Evolutionary conservation across 2,113 vertebrate species (phyloP), one percentile per base, ranked within the genome.

Genomic region (Perca flavescens): DNA sequence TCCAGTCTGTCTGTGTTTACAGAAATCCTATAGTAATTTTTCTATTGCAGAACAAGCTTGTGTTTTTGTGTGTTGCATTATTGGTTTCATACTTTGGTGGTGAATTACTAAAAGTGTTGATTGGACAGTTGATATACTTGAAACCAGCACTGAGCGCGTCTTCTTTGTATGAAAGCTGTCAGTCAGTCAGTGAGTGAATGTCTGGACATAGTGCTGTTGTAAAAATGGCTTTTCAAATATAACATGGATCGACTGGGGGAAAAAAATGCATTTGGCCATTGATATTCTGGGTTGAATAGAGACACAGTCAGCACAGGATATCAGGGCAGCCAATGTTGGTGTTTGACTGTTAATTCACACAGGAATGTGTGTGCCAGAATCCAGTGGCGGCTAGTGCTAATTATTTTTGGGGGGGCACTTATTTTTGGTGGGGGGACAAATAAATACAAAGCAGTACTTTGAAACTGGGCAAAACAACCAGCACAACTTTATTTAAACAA

Each of bases 321-420:
- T n/a, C 76, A 22, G 54, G 49, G 50, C 47, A 12, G 58, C 72
- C 57, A 19, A 10, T 72, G 76, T 56, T 78, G 74, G 12, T 60
- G 79, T 70, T 77, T 78, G 54, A 77, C 80, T 83, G 82, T 73
- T 88, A 69, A 70, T 74, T 90, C 81, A 90, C 70, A 67, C 77
- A 19, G 34, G 22, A 2, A 34, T 17, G 71, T 74, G 72, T 80
- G 76, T 36, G 89, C 40, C 74, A 85, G 74, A 61, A 40, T 66
- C 86, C n/a, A n/a, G n/a, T n/a, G n/a, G n/a, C n/a, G n/a, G n/a
- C n/a, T n/a, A n/a, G n/a, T n/a, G n/a, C n/a, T n/a, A n/a, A n/a
- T n/a, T n/a, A n/a, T n/a, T n/a, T n/a, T n/a, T n/a, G n/a, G n/a
- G n/a, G n/a, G n/a, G n/a, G n/a, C n/a, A n/a, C n/a, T n/a, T n/a